Evolutionary conservation across 2,888 invertebrate species (phyloP), one percentile per base, ranked within the genome.

Genomic region (Andrena fulva): DNA sequence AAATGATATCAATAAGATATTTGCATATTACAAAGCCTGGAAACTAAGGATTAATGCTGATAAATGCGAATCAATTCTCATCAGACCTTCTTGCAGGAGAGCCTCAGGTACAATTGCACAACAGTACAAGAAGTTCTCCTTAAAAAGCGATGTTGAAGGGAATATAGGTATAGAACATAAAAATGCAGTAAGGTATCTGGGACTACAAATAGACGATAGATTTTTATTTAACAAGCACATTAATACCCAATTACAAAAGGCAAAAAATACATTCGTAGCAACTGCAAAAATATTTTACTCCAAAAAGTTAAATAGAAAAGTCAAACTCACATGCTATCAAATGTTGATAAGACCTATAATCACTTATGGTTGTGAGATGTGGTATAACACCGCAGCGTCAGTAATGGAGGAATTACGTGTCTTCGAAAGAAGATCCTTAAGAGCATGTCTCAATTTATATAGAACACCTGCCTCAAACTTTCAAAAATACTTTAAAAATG

Each of bases 51-150:
- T 85, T 3, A 87, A 82, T 33, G 8, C 63, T 2, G 7, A 20
- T 0, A 85, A 87, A 63, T 82, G 84, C n/a, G 85, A 85, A 77
- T 71, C 75, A 0, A 85, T 87, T 0, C 24, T 85, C 0, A 85
- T 84, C 8, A 66, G 77, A 6, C 20, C 54, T 3, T 24, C 20
- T 10, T 56, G 24, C 24, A 24, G 54, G 8, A 56, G 20, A 56
- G 24, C 20, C 8, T 56, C 24, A 24, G 54, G 24, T 42, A 42
- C 12, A 24, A 20, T 24, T 24, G 20, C 10, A 3, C 24, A 56
- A 10, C 24, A 24, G 0, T 24, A 20, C 0, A 56, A 24, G 4
- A 10, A n/a, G 10, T 20, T 10, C 20, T 56, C 10, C 1, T 56
- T 12, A 1, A 56, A 56, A 56, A 24, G 8, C 20, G 24, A 56